Evolutionary conservation across 2,888 invertebrate genomes (phyloP), one percentile per base, ranked within the genome.

Genomic region (Colletes collaris): DNA sequence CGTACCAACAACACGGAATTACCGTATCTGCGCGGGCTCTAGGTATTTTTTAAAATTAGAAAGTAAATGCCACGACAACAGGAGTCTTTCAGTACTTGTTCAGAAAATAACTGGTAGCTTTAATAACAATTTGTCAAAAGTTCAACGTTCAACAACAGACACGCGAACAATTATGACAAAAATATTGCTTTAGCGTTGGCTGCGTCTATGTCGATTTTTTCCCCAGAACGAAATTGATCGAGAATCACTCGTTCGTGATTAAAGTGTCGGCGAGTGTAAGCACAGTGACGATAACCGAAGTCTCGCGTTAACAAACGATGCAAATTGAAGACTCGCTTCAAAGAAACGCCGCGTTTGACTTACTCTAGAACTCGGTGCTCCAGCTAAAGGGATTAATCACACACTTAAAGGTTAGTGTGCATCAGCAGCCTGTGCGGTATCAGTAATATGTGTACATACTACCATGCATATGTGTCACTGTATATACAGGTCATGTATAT

Each of bases 341-440:
- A 71, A 71, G 65, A 52, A 67, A 70, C 40, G 16, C 10, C 6
- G 19, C 44, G 37, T 63, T 68, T 35, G 13, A 13, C n/a, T 62
- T 37, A 50, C 19, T 40, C 16, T 40, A 37, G 11, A 46, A n/a
- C 19, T n/a, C 35, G n/a, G 11, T 35, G 55, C 44, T 19, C 2
- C 49, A 37, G 13, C 56, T 65, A 49, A 74, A 66, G 73, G 65
- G 80, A 66, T 79, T 80, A 79, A 80, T 80, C 69, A 69, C 35
- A 58, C 69, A 53, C 58, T 80, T 80, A 69, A 59, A 62, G 69
- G 74, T 60, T 66, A 66, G 63, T 44, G 68, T 58, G 44, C 53
- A 69, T 74, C 58, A n/a, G 46, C 37, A 69, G 46, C 52, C 37
- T 11, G 37, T 13, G 13, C 50, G 16, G 37, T 79, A 77, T 70